A percentile compares a stretch with the other conserved stretches of the same genome.
phyloP scores from a whole-genome alignment of 2,888 invertebrate genomes.

The Schizotus pectinicornis region DNA sequence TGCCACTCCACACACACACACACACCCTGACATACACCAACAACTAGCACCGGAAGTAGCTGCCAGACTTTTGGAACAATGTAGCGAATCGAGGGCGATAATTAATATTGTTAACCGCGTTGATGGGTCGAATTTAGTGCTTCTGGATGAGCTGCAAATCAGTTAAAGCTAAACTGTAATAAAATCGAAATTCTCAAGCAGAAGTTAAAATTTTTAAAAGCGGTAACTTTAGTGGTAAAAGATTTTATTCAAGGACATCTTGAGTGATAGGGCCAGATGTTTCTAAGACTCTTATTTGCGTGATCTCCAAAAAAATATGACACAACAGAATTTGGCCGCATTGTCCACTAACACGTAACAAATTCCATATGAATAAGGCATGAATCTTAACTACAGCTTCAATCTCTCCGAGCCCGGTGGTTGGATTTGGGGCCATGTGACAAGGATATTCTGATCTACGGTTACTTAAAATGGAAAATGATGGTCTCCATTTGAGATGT shows the following conservation, averaged over 20 bases:
- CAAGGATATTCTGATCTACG: conserved; percentile 40
- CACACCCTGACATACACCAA: not conserved
- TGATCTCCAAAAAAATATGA: not conserved
- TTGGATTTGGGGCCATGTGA: conserved; percentile 36
- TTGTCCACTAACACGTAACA: conserved; percentile 38
- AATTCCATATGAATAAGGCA: conserved; percentile 44
- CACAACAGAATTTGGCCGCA: conserved; percentile 16
- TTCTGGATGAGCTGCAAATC: too few relatives aligned
- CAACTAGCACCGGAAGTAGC: not conserved
- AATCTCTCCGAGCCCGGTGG: conserved; percentile 37
- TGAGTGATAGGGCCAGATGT: not conserved
- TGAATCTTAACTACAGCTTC: conserved; percentile 41
- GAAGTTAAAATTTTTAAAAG: too few relatives aligned
- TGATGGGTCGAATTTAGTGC: not conserved
- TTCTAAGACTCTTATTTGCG: not conserved
- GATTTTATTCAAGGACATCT: too few relatives aligned
- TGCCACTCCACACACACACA: conserved; percentile 23
- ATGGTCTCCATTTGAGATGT: conserved; percentile 47
- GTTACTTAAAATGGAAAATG: conserved; percentile 49
- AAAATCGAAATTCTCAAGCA: too few relatives aligned
- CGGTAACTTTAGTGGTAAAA: too few relatives aligned
- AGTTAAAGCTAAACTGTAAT: too few relatives aligned
- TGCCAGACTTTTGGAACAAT: too few relatives aligned
- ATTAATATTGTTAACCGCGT: not conserved
- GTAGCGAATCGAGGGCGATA: not conserved